These are phyloP conservation scores for Forbesichthys papilliferus DNA, from an alignment of 2,113 vertebrate genomes.

Conservation along the genomic window DNA sequence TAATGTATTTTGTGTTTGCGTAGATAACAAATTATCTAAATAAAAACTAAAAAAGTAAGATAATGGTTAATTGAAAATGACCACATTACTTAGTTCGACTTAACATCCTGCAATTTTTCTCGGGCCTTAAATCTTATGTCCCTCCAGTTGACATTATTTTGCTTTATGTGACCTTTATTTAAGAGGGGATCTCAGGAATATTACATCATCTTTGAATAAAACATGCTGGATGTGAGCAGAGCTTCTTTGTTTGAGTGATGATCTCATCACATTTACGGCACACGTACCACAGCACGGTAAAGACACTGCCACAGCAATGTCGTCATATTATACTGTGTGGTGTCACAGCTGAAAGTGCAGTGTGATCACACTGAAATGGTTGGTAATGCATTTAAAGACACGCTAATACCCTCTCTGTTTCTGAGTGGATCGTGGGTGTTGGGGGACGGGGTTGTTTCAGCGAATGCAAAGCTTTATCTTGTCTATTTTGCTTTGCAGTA, in stretches of 20 bases:
- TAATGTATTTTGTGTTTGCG: no score
- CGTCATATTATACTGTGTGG: slow-evolving; percentile 34
- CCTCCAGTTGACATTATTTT: slow-evolving; percentile 18
- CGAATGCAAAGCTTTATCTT: no score
- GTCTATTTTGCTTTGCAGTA: no score
- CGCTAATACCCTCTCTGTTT: neutral
- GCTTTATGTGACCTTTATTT: slow-evolving; percentile 45
- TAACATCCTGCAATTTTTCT: slow-evolving; percentile 10
- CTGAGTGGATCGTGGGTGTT: no score
- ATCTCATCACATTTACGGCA: slow-evolving; percentile 57
- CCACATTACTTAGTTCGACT: slow-evolving; percentile 1
- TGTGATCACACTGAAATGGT: slow-evolving; percentile 29
- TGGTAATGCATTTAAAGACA: neutral
- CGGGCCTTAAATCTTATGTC: no score
- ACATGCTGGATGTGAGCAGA: slow-evolving; percentile 53
- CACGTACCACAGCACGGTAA: neutral
- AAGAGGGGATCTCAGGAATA: slow-evolving; percentile 48
- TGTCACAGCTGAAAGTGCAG: slow-evolving; percentile 42
- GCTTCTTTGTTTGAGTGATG: slow-evolving; percentile 48
- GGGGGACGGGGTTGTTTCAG: no score
- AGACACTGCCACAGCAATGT: slow-evolving; percentile 30
- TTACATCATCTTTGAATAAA: slow-evolving; percentile 73
- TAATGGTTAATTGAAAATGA: slow-evolving; percentile 26
- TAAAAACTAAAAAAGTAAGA: no score
- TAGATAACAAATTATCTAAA: no score